Conservation (phyloP, 1,140 invertebrate species). For the Chelonus insularis region DNA sequence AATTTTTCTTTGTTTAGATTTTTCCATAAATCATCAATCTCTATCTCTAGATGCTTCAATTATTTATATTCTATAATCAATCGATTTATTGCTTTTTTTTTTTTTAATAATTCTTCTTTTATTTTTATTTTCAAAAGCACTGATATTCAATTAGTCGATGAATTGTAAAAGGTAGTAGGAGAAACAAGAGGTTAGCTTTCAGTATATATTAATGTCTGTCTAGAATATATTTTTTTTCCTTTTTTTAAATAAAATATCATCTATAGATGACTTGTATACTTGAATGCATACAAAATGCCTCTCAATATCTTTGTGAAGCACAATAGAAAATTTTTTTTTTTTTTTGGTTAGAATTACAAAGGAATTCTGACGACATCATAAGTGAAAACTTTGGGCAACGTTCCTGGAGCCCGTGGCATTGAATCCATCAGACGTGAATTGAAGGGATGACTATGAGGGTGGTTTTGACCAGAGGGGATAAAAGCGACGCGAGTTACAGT, state of each 20-base stretch:
- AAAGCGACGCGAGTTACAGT: neutral
- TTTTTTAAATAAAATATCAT: neutral
- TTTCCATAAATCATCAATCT: no score
- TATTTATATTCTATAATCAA: no score
- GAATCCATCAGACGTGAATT: slow-evolving; percentile 26
- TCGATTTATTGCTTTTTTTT: no score
- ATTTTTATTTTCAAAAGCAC: no score
- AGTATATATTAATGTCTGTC: slow-evolving; percentile 11
- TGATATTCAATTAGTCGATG: no score
- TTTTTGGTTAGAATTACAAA: neutral
- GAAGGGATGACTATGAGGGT: slow-evolving; percentile 9
- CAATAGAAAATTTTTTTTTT: neutral
- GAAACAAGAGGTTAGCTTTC: slow-evolving; percentile 8
- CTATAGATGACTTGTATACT: neutral
- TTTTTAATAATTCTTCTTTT: no score
- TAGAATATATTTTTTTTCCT: neutral
- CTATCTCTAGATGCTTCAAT: no score
- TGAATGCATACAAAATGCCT: neutral
- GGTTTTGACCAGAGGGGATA: slow-evolving; percentile 12
- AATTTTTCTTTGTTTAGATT: no score
- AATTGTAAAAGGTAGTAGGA: no score
- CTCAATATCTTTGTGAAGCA: slow-evolving; percentile 5
- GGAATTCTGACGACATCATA: neutral
- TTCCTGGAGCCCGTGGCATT: slow-evolving; percentile 35
- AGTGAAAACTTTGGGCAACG: slow-evolving; percentile 18